Evolutionary conservation across 2,797 vertebrate genomes (phyloP), one percentile per base, ranked within the genome.

Genomic region (Anguilla pacifica): DNA sequence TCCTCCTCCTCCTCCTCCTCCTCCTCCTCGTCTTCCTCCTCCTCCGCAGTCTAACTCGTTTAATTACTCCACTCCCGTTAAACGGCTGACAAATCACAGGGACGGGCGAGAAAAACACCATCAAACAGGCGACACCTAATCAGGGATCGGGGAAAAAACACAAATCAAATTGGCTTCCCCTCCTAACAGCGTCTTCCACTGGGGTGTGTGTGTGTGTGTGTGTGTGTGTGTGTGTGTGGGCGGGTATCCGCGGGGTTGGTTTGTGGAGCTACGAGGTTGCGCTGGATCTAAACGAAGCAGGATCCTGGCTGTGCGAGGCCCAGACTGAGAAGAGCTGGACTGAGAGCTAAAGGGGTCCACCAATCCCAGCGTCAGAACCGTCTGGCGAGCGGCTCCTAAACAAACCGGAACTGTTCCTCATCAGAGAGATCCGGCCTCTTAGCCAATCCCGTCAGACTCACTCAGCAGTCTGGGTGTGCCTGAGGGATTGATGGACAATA

Each of bases 51-150:
- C 87, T 88, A 39, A 79, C 31, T 93, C 86, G 88, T 95, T 95
- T 95, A 96, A 96, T 96, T 94, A 94, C 94, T 93, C 94, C 91
- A 85, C 94, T 95, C 93, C 89, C 91, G 86, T 94, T 94, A 95
- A 96, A 94, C 94, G 93, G 94, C 94, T 94, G 93, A 94, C 95
- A 95, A 95, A 95, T 95, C 95, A 95, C 93, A 90, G 90, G 91
- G 93, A 95, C 91, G 90, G 94, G 92, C 91, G 90, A 89, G 90
- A 90, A 94, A 93, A 77, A 95, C 92, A 92, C 91, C 92, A 95
- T 95, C 94, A 96, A 95, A 95, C 90, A 77, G 89, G 86, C 86
- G 64, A 84, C 91, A 93, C 89, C 92, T 92, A 93, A 95, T 94
- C 94, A 92, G 91, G 92, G 91, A 89, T 85, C 86, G 89, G 82